Base-by-base conservation (phyloP, 2,888 invertebrate species). In the Leptinotarsa peninsularis region DNA sequence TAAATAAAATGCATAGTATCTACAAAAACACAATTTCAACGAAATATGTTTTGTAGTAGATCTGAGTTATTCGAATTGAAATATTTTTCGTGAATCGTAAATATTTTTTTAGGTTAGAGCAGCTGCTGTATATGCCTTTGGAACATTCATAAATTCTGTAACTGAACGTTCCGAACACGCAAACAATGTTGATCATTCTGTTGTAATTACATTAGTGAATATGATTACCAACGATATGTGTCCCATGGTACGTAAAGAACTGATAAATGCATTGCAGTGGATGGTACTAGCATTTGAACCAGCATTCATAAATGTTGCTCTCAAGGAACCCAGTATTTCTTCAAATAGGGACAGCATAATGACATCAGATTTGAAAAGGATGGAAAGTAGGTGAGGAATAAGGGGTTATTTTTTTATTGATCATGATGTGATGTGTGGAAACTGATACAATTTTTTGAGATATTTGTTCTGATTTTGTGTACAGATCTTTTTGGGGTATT, bases 61-160 rank as follows among this genome's bases (percentile, higher is more conserved):
- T 43, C 43, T 10, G 43, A 43, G 43, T 43, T 43, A 10, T 43
- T 43, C 10, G 17, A 72, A 66, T 18, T 63, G 50, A 15, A 15
- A 17, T n/a, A 63, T 63, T n/a, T 43, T 49, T 15, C 4, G n/a
- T n/a, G 0, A 33, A 72, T 43, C n/a, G 5, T 66, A n/a, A 33
- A 21, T 4, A 15, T 66, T 56, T 33, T 72, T 73, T 33, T 81
- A 94, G 94, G 94, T 96, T 67, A 91, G 99, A 75, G 97, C 98
- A 15, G 96, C 98, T 1, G 95, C 96, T 66, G 97, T 98, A 5
- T 98, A 94, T 89, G 98, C 99, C 17, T 90, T 99, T 78, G 99
- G 98, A 79, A 95, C 98, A 27, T 98, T 97, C 89, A 93, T 98
- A 83, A 95, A 94, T 87, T 95, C 95, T 52, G 94, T 94, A 60